Conservation (phyloP, 2,113 vertebrate species). For the Callipepla squamata region DNA sequence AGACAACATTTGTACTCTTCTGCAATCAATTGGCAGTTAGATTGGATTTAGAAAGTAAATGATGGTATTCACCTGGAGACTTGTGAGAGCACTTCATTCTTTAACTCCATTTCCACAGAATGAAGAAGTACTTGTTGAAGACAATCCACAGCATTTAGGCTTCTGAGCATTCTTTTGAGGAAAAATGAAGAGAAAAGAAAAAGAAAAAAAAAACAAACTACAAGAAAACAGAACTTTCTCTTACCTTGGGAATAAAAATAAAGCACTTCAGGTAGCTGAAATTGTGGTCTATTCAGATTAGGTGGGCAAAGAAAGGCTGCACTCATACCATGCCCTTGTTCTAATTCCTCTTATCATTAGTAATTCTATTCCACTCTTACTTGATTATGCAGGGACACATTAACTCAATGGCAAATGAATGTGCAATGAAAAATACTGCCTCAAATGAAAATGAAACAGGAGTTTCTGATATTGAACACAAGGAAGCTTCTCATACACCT, state of each 20-base stretch:
- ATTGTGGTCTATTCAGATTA: conserved; percentile 7
- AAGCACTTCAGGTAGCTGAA: neutral
- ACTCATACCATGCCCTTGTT: conserved; percentile 24
- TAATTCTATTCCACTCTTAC: conserved; percentile 69
- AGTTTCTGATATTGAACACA: conserved; percentile 48
- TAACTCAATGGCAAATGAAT: conserved; percentile 66
- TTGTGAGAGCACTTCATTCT: neutral
- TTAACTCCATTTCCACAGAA: neutral
- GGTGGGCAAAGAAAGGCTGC: neutral
- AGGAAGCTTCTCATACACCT: conserved; percentile 53
- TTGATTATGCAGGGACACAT: conserved; percentile 66
- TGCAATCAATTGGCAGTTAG: neutral
- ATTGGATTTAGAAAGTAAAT: neutral
- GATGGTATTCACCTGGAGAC: neutral
- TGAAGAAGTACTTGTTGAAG: neutral
- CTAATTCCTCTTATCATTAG: conserved; percentile 49
- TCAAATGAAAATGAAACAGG: conserved; percentile 56
- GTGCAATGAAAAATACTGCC: neutral
- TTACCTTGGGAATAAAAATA: neutral
- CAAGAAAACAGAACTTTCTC: neutral
- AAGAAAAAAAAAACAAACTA: neutral
- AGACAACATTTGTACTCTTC: neutral
- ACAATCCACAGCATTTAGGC: neutral
- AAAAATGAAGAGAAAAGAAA: no score
- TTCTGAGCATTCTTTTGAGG: neutral